Evolutionary conservation across 2,888 invertebrate genomes (phyloP), one percentile per base, ranked within the genome.

Genomic region (Protophormia terraenovae): DNA sequence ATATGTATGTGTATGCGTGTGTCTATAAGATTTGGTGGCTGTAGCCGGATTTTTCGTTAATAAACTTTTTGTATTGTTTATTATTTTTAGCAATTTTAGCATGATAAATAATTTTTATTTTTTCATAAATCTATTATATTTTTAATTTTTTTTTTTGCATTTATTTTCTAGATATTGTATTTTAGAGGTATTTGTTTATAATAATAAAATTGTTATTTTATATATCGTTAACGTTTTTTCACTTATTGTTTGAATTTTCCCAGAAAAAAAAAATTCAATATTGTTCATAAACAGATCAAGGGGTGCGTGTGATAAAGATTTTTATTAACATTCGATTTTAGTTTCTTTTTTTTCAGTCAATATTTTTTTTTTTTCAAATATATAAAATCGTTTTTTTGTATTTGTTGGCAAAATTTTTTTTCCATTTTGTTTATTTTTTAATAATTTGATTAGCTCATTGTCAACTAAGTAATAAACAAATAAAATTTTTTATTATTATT

Each of bases 11-110:
- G 2, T 22, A 1, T 47, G 12, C 2, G 19, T 38, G 22, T 22
- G 55, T 69, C n/a, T n/a, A n/a, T n/a, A n/a, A n/a, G n/a, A n/a
- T n/a, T n/a, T n/a, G n/a, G 38, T 50, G 32, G 3, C 7, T 29
- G 29, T 53, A 38, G 19, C 45, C 12, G 62, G 53, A 62, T 47
- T 60, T 79, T 45, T 16, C 32, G 12, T 66, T 45, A 45, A 24
- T 60, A 38, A 69, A 78, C 78, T 67, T 47, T 76, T 55, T 69
- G 35, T 78, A 12, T 29, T 47, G 53, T 64, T 8, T n/a, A n/a
- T 73, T 80, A 73, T 80, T 80, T 80, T 66, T 73, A 80, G 73
- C 19, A 50, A 24, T 32, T 71, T 71, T 19, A 78, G 53, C n/a
- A 62, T 41, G 77, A 72, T 64, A 71, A 72, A 79, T 79, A 55